These are phyloP conservation scores for Leucoptera coffeella DNA, from an alignment of 2,888 invertebrate genomes.

Conservation along the genomic window DNA sequence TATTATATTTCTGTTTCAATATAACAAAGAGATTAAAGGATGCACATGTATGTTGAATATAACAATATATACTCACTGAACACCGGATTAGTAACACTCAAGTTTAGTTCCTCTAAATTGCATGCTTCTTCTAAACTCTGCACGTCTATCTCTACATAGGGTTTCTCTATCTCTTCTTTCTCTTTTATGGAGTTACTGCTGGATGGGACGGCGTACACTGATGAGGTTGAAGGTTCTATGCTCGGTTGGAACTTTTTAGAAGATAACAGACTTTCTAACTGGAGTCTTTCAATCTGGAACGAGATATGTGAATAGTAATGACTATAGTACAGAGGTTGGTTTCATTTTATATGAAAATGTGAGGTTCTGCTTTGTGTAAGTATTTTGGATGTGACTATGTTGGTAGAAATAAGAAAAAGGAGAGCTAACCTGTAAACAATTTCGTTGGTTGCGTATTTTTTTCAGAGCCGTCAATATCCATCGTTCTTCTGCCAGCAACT, in stretches of 20 bases:
- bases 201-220: too few relatives aligned
- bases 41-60: too few relatives aligned
- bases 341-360: too few relatives aligned
- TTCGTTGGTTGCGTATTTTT: conserved; percentile 21
- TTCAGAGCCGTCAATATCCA: conserved; percentile 23
- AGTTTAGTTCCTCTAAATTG: conserved; percentile 18
- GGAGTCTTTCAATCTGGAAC: conserved; percentile 30
- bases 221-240: not conserved
- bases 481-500: conserved; percentile 26
- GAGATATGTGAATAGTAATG: too few relatives aligned
- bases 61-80: conserved; percentile 14
- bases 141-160: conserved; percentile 6
- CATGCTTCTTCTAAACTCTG: conserved; percentile 14
- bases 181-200: not conserved
- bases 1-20: too few relatives aligned
- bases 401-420: too few relatives aligned
- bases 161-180: conserved; percentile 4
- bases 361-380: too few relatives aligned
- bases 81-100: conserved; percentile 14
- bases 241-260: conserved; percentile 1
- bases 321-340: too few relatives aligned
- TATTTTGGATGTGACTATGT: too few relatives aligned
- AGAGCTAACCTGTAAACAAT: conserved; percentile 28
- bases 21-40: too few relatives aligned
- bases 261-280: conserved; percentile 20